Evolutionary conservation across 2,797 vertebrate species (phyloP), one percentile per base, ranked within the genome.

Genomic region (Gambusia yucatana): DNA sequence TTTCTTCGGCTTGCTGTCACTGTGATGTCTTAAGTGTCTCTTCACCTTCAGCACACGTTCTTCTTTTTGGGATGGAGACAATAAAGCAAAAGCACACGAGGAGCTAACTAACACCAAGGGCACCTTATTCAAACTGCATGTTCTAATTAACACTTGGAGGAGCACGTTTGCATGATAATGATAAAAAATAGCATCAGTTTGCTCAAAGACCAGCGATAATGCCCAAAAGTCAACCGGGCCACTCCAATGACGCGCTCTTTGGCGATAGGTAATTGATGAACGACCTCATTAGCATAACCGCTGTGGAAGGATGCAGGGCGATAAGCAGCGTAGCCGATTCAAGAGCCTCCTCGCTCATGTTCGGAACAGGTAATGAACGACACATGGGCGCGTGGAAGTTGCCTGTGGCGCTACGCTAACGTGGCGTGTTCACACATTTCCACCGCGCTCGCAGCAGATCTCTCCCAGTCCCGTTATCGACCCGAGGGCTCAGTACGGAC

Each of bases 371-470:
- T 82, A 77, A 87, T 81, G 84, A 87, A 73, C 81, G 88, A 79
- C 88, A 90, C 86, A 79, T 77, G 70, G 86, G 90, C 87, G 89
- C 87, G 82, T 82, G 88, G 88, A 81, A 84, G 82, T 85, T 82
- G 85, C 77, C 55, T 61, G 78, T 36, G 79, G 79, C 59, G 84
- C 74, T 65, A 59, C 5, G 20, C 78, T 81, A 82, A 83, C 83
- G 83, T 88, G 88, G 83, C 86, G 84, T 86, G 85, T 91, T 94
- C 82, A 89, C 90, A 91, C 88, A 78, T 92, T 91, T 86, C 77
- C 80, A 83, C 82, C 44, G 77, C 47, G 9, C 81, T 81, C 77
- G 52, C 86, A 78, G 84, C 80, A 76, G 84, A 82, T 82, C 77
- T 70, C 77, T 63, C 1, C 46, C n/a, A 44, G 83, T 87, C 86